phyloP scores from a whole-genome alignment of 2,113 vertebrate genomes.

The Neogobius melanostomus region DNA sequence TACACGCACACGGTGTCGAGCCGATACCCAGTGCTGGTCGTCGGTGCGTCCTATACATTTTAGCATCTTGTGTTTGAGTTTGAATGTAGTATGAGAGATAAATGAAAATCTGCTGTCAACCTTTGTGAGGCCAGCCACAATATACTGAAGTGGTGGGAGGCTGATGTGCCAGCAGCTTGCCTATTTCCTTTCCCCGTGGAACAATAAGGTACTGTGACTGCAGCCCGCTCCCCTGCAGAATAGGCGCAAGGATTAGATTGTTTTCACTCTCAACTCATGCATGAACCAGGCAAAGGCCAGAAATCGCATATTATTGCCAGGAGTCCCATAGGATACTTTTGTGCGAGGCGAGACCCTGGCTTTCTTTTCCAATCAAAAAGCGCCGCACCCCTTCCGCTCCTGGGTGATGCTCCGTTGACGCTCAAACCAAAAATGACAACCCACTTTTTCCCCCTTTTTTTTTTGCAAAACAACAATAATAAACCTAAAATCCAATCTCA shows the following conservation, averaged over 20 bases:
- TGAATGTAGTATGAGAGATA: no score
- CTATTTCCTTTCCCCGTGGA: slow-evolving; percentile 52
- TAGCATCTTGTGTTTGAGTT: no score
- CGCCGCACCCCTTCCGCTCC: slow-evolving; percentile 24
- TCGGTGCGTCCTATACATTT: no score
- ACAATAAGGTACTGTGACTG: slow-evolving; percentile 48
- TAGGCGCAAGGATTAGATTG: slow-evolving; percentile 46
- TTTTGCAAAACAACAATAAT: slow-evolving; percentile 69
- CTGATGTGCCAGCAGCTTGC: slow-evolving; percentile 53
- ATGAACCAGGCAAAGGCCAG: slow-evolving; percentile 50
- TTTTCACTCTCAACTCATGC: slow-evolving; percentile 44
- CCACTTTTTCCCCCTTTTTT: background rate
- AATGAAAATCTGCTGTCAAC: no score
- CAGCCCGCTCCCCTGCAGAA: slow-evolving; percentile 23
- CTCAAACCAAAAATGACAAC: slow-evolving; percentile 24
- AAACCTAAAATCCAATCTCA: slow-evolving; percentile 73
- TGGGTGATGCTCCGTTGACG: slow-evolving; percentile 31
- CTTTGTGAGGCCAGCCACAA: slow-evolving; percentile 18
- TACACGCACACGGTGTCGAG: no score
- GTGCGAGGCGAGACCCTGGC: slow-evolving; percentile 10
- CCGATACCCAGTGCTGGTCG: no score
- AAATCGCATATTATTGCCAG: slow-evolving; percentile 44
- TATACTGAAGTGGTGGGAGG: slow-evolving; percentile 23
- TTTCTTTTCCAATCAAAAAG: slow-evolving; percentile 33
- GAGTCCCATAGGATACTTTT: slow-evolving; percentile 44